These are phyloP conservation scores for Galaxias olidus DNA, from an alignment of 2,797 vertebrate species.

Conservation along the genomic window DNA sequence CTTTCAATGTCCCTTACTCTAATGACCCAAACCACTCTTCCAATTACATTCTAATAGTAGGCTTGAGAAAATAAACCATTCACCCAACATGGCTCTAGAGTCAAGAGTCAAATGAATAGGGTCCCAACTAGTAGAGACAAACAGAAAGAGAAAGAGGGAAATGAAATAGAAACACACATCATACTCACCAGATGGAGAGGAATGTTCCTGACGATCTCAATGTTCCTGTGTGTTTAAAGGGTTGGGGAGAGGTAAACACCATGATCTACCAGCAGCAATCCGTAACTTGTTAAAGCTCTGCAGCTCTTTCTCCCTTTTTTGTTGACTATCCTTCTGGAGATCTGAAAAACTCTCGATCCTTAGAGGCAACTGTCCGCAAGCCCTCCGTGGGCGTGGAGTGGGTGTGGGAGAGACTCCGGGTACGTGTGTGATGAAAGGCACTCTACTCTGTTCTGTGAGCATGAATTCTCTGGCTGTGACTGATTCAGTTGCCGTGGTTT, in stretches of 20 bases:
- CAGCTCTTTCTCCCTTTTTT: constrained; percentile 40
- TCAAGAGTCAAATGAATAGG: constrained; percentile 8
- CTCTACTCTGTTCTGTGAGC: not conserved
- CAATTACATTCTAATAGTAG: not conserved
- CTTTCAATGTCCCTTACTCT: not conserved
- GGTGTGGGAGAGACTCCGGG: not conserved
- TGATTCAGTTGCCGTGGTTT: constrained; percentile 12
- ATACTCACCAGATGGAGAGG: not conserved
- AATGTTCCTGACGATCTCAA: not conserved
- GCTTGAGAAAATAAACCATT: not conserved
- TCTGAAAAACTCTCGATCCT: not conserved
- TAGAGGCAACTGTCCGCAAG: not conserved
- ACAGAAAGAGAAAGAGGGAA: not conserved
- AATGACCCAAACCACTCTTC: too few relatives aligned
- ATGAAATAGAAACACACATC: not conserved
- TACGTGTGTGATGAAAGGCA: not conserved
- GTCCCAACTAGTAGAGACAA: not conserved
- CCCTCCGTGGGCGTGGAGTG: not conserved
- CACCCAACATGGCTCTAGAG: not conserved
- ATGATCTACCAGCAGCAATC: not conserved
- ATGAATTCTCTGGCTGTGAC: not conserved
- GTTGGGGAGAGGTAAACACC: not conserved
- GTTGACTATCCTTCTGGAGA: constrained; percentile 17
- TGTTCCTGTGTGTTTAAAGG: not conserved
- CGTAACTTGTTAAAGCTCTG: constrained; percentile 5